Evolutionary conservation across 2,888 invertebrate species (phyloP).

Genomic region (Euspilapteryx auroguttella): DNA sequence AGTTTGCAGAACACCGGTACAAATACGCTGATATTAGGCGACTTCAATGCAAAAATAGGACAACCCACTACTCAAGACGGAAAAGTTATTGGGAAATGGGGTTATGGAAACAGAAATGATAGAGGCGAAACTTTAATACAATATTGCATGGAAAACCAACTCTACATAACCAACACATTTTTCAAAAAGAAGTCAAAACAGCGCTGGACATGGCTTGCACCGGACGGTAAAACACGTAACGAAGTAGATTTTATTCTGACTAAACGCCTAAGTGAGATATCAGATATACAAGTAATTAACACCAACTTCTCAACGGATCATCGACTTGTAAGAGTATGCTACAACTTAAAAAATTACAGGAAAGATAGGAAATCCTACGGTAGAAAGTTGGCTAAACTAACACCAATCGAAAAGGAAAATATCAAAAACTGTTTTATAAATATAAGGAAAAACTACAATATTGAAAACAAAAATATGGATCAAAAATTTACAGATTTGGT

Average conservation of each 20-base stretch:
- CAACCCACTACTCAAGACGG: neutral
- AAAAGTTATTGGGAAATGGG: constrained; percentile 2
- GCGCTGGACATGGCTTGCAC: constrained; percentile 8
- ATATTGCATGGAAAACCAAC: constrained; percentile 6
- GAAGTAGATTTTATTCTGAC: constrained; percentile 12
- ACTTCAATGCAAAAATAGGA: too few species aligned
- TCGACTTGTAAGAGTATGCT: neutral
- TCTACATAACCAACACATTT: constrained; percentile 7
- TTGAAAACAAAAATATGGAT: too few species aligned
- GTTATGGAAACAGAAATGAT: constrained; percentile 6
- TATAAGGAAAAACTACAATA: too few species aligned
- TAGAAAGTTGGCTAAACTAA: too few species aligned
- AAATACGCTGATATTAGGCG: too few species aligned
- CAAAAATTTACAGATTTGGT: too few species aligned
- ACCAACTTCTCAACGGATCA: neutral
- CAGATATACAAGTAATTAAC: neutral
- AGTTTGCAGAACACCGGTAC: constrained; percentile 3
- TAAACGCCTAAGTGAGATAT: constrained; percentile 5
- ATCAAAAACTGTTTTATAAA: too few species aligned
- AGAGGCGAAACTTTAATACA: constrained; percentile 7
- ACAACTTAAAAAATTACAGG: too few species aligned
- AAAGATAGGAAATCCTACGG: too few species aligned
- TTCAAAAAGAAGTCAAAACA: constrained; percentile 5
- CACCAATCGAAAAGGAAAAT: too few species aligned
- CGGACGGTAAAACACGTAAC: constrained; percentile 7